A percentile compares a stretch with the other conserved stretches of the same genome.
Evolutionary conservation across 2,113 vertebrate species (phyloP).

Genomic region (Mesocricetus auratus): DNA sequence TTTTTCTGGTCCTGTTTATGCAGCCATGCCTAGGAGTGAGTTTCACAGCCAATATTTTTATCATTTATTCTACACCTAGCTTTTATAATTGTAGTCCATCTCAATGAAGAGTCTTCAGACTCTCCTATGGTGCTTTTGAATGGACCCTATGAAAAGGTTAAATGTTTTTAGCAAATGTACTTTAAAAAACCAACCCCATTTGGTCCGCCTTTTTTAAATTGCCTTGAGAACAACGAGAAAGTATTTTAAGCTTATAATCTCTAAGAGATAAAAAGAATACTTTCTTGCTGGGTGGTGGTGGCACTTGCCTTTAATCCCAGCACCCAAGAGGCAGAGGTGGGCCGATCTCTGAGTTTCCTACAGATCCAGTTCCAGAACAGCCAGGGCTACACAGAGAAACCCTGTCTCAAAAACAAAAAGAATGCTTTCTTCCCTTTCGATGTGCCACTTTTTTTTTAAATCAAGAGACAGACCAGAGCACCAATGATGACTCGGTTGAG

Average conservation of each 20-base stretch:
- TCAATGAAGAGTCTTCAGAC: neutral
- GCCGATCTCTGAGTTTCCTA: neutral
- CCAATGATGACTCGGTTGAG: neutral
- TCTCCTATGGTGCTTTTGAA: neutral
- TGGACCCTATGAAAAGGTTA: neutral
- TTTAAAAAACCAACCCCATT: neutral
- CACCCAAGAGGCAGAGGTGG: neutral
- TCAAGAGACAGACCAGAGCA: neutral
- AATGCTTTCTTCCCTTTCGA: neutral
- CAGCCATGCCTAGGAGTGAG: too few species aligned
- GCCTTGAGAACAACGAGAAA: neutral
- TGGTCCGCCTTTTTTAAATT: neutral
- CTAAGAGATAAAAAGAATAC: conserved; percentile 2
- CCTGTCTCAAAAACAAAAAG: neutral
- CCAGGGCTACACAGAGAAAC: neutral
- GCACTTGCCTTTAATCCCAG: neutral
- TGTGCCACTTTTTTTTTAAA: neutral
- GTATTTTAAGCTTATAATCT: neutral
- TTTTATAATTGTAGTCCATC: neutral
- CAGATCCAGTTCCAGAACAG: neutral
- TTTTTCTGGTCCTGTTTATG: neutral
- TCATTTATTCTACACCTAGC: neutral
- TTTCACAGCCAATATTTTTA: neutral
- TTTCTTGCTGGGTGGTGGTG: neutral
- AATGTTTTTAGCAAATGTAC: neutral